Base-by-base conservation (phyloP, 2,888 invertebrate genomes). In the Galeopsomyia nigrocyanea region DNA sequence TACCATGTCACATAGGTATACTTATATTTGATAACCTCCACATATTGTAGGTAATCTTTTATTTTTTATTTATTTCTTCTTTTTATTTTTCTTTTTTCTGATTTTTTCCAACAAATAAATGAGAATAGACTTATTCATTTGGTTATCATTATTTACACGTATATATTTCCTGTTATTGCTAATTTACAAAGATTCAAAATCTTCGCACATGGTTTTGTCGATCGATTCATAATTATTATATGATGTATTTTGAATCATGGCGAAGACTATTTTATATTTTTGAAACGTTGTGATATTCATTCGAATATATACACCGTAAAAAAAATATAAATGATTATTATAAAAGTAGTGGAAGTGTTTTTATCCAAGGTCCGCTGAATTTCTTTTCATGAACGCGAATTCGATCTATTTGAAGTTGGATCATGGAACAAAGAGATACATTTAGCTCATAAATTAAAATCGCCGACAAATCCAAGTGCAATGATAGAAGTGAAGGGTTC, bases 91-190 rank as follows among this genome's bases (percentile, higher is more conserved):
- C 56, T 62, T 67, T 72, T 67, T 50, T 69, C 63, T 75, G 62
- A 67, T 62, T 70, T 53, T 70, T 62, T 71, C 68, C 53, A 53
- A 57, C 63, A 53, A 77, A 67, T 10, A 7, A 39, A 62, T 73
- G 26, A 64, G 61, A 73, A 55, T 65, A 56, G 46, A 50, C 49
- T 74, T 62, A 50, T 39, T 39, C 13, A 39, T 65, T 72, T 71
- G 73, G 61, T 72, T 65, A 62, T 75, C 73, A 75, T 80, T 83
- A 82, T 82, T 75, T 82, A 82, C 82, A 82, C 77, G 75, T 65
- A 72, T 77, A 80, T 74, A 63, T 73, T 70, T 71, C 73, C 68
- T 65, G 82, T 82, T 84, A 84, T 83, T 83, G 82, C 84, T 84
- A 84, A 80, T 83, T 83, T 81, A 83, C 82, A 80, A 76, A 72